These are phyloP conservation scores for Channa maculata DNA, from an alignment of 2,113 vertebrate genomes.

Conservation along the genomic window DNA sequence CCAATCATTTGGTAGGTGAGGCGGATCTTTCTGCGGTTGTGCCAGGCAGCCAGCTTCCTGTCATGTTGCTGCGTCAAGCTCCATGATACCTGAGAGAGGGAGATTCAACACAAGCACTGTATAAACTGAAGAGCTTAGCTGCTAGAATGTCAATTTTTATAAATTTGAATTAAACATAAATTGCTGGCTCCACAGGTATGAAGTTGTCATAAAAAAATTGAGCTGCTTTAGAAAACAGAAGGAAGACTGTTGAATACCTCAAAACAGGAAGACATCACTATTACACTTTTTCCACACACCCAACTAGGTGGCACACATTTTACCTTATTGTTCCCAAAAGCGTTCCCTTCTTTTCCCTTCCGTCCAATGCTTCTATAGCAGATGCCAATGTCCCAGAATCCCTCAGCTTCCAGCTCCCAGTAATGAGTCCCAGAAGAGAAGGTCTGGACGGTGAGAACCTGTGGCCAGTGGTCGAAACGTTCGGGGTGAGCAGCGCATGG, in stretches of 20 bases:
- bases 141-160: too few species aligned
- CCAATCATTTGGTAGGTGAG: constrained; percentile 70
- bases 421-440: constrained; percentile 80
- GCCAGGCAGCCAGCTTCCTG: constrained; percentile 81
- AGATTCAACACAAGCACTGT: background rate
- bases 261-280: too few species aligned
- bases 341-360: constrained; percentile 78
- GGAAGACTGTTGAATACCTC: background rate
- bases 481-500: constrained; percentile 68
- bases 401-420: constrained; percentile 81
- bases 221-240: background rate
- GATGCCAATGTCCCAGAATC: constrained; percentile 82
- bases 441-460: constrained; percentile 76
- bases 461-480: constrained; percentile 83
- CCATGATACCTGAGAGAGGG: constrained; percentile 73
- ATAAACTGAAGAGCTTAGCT: background rate
- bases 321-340: constrained; percentile 82
- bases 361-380: constrained; percentile 79
- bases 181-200: too few species aligned
- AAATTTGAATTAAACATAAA: background rate
- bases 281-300: background rate
- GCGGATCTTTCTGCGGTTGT: constrained; percentile 79
- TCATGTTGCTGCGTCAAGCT: constrained; percentile 81
- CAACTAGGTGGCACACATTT: background rate
- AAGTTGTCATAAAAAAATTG: background rate